Evolutionary conservation across 2,888 invertebrate species (phyloP).

Genomic region (Microctonus brassicae): DNA sequence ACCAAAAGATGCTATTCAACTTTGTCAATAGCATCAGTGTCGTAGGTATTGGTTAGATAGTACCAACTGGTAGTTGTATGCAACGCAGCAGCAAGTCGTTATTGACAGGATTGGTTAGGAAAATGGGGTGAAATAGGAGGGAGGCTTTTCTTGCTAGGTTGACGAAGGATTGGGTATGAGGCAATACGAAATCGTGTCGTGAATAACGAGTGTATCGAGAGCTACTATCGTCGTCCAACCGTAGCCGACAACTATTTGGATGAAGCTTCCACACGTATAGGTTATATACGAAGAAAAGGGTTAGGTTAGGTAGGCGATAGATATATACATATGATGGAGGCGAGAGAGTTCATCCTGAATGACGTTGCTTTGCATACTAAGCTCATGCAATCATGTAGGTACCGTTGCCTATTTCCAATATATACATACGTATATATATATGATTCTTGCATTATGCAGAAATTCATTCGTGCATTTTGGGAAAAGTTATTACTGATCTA

Average conservation of each 20-base stretch:
- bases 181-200: slow-evolving; percentile 35
- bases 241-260: slow-evolving; percentile 27
- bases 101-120: not conserved
- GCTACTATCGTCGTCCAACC: slow-evolving; percentile 27
- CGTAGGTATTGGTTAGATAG: not conserved
- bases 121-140: not conserved
- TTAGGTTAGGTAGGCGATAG: slow-evolving; percentile 11
- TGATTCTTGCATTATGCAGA: slow-evolving; percentile 38
- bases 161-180: slow-evolving; percentile 31
- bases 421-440: slow-evolving; percentile 7
- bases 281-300: slow-evolving; percentile 26
- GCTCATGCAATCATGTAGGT: slow-evolving; percentile 20
- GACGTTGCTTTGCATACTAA: slow-evolving; percentile 40
- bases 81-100: not conserved
- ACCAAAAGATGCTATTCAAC: not conserved
- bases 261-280: slow-evolving; percentile 11
- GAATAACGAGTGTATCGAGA: slow-evolving; percentile 41
- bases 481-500: not conserved
- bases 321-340: too few species aligned
- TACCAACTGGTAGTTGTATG: too few species aligned
- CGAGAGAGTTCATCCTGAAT: slow-evolving; percentile 20
- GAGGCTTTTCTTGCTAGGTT: slow-evolving; percentile 21
- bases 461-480: slow-evolving; percentile 21
- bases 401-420: not conserved
- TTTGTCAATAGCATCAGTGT: not conserved